Base-by-base conservation (phyloP, 2,113 vertebrate species). In the Ranitomeya variabilis region DNA sequence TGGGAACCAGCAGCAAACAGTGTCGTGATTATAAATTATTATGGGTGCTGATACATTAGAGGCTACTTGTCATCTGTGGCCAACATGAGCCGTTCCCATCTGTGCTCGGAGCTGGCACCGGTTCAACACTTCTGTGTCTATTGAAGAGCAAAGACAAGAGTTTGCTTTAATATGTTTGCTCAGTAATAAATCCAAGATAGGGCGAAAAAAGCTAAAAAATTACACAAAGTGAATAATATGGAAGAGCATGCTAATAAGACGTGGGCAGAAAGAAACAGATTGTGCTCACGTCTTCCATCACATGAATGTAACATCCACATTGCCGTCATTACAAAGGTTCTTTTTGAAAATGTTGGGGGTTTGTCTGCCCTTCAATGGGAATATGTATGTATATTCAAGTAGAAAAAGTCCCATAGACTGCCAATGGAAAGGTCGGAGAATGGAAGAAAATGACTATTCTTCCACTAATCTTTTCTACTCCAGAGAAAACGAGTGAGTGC, bases 41-140 rank as follows among this genome's bases (percentile, higher is more conserved):
- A 51, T 67, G 81, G 81, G 81, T 83, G 62, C 60, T 67, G 81
- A 83, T 83, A 67, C 81, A 83, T 83, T 67, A 66, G 45, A 83
- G 81, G 60, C 81, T 83, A 83, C 81, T 83, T 66, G 60, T 67
- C 45, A 52, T 83, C 37, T 37, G 80, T 51, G 59, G 52, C 60
- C 57, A 45, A 83, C 81, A 60, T 12, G 4, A 66, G 45, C 59
- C 3, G 60, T 67, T 83, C 62, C 60, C 81, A 83, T 66, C 81
- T 83, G 62, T 83, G 81, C 19, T 45, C 31, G 37, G 62, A 83
- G 81, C 57, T 81, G 79, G 62, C 81, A 83, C 2, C n/a, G 31
- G 26, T 83, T 64, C 81, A 83, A 83, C 57, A 9, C 37, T 64
- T 81, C 79, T 81, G 23, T 37, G 21, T 66, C 81, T 83, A 83